Evolutionary conservation across 1,140 invertebrate genomes (phyloP), one percentile per base, ranked within the genome.

Genomic region (Ceratina japonica): DNA sequence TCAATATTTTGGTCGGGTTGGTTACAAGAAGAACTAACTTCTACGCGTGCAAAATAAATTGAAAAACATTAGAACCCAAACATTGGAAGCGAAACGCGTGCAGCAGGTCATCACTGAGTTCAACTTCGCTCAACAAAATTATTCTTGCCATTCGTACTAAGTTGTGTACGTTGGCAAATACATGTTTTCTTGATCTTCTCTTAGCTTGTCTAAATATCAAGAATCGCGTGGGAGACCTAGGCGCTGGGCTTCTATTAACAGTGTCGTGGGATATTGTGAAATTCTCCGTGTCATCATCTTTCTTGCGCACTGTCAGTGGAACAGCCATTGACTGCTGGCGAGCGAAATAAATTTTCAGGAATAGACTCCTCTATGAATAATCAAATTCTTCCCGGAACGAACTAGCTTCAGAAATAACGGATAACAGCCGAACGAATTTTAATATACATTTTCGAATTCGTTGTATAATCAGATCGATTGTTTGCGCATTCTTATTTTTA

Each of bases 161-260:
- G 49, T 63, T 15, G 13, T 44, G 16, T 59, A 51, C 13, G 15
- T 62, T 76, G 56, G 44, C 65, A 76, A 44, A 44, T 10, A 10
- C 37, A 8, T 44, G 18, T 68, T 13, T 27, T 24, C 49, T 52
- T 16, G 4, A 51, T 62, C 10, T 61, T 8, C n/a, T 69, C 56
- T 0, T 49, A 52, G 56, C 44, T 70, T 83, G 52, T 15, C 24
- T 51, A 31, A 82, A 83, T 73, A 82, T 18, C 37, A 13, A 37
- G 61, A 24, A 13, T 18, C 16, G 52, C 76, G 61, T 79, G 37
- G 76, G 71, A 69, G 37, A 12, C 31, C n/a, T 8, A 18, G 13
- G n/a, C 44, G 74, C 51, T 15, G 10, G 22, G 8, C 2, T 10
- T n/a, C 56, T 20, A 16, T 69, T 56, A 64, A 1, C 31, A 31